Evolutionary conservation across 2,113 vertebrate species (phyloP).

Genomic region (Ivindomyrus marchei): DNA sequence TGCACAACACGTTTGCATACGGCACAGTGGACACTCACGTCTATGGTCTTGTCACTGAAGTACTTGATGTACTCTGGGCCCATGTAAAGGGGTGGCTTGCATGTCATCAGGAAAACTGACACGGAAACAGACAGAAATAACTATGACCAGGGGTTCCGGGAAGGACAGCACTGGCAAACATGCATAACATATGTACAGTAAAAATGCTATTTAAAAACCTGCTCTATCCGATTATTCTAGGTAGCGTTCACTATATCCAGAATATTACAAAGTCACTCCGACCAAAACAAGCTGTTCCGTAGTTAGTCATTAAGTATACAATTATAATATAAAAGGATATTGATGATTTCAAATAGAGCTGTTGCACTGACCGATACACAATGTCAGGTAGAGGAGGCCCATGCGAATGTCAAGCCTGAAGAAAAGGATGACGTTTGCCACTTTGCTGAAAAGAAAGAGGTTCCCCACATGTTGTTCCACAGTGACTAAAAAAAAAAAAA

Average conservation of each 20-base stretch:
- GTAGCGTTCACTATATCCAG: background rate
- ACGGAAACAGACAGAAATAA: conserved; percentile 2
- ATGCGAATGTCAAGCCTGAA: conserved; percentile 89
- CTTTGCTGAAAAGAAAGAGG: conserved; percentile 95
- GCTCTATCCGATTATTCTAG: background rate
- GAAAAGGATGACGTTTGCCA: conserved; percentile 88
- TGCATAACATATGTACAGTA: background rate
- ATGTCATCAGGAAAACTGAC: conserved; percentile 89
- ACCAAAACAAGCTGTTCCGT: background rate
- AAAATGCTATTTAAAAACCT: background rate
- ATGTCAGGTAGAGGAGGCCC: conserved; percentile 78
- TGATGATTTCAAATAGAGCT: conserved; percentile 49
- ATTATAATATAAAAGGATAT: background rate
- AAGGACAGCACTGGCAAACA: background rate
- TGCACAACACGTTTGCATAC: background rate
- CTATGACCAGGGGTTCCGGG: background rate
- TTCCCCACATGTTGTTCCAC: conserved; percentile 91
- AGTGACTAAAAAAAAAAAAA: conserved; percentile 55
- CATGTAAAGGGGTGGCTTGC: conserved; percentile 87
- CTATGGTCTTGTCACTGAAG: conserved; percentile 88
- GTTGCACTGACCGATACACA: conserved; percentile 79
- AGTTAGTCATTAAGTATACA: background rate
- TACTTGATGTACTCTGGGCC: conserved; percentile 94
- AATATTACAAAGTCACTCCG: background rate
- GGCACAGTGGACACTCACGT: conserved; percentile 65